Conservation (phyloP, 2,888 invertebrate genomes). For the Agonopterix arenella region DNA sequence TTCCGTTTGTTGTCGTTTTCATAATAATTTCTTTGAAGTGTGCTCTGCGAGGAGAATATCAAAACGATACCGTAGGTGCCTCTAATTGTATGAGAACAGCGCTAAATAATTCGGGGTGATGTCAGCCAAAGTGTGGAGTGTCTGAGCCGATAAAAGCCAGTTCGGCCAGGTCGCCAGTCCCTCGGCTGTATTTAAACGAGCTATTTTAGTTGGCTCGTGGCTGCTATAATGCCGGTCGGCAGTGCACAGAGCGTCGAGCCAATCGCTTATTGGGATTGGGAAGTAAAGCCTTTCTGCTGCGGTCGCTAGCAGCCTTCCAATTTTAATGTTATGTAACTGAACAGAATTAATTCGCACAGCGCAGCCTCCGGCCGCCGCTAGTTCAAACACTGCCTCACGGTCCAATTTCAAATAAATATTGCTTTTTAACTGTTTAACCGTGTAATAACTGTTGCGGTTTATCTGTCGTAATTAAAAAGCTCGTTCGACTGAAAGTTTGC, state of each 20-base stretch:
- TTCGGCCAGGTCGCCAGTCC: constrained; percentile 11
- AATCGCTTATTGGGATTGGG: constrained; percentile 54
- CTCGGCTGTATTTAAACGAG: constrained; percentile 42
- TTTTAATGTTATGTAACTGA: constrained; percentile 52
- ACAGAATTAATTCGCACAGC: constrained; percentile 41
- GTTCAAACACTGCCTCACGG: constrained; percentile 34
- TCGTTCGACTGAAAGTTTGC: constrained; percentile 22
- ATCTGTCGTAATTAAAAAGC: constrained; percentile 45
- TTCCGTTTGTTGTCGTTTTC: too few species aligned
- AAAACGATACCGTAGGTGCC: constrained; percentile 2
- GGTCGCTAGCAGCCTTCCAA: constrained; percentile 20
- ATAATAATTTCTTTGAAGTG: too few species aligned
- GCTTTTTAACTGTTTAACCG: constrained; percentile 31
- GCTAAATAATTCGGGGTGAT: constrained; percentile 9
- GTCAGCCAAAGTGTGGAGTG: constrained; percentile 30
- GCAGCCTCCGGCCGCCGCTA: constrained; percentile 13
- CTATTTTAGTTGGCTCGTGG: constrained; percentile 40
- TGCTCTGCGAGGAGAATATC: too few species aligned
- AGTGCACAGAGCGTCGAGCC: constrained; percentile 22
- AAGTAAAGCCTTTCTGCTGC: constrained; percentile 37
- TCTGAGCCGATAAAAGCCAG: constrained; percentile 53
- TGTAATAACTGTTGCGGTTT: constrained; percentile 33
- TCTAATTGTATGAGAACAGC: constrained; percentile 44
- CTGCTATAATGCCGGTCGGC: constrained; percentile 7
- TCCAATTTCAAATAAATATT: constrained; percentile 47